Base-by-base conservation (phyloP, 2,797 vertebrate genomes). In the Mico argentatus region DNA sequence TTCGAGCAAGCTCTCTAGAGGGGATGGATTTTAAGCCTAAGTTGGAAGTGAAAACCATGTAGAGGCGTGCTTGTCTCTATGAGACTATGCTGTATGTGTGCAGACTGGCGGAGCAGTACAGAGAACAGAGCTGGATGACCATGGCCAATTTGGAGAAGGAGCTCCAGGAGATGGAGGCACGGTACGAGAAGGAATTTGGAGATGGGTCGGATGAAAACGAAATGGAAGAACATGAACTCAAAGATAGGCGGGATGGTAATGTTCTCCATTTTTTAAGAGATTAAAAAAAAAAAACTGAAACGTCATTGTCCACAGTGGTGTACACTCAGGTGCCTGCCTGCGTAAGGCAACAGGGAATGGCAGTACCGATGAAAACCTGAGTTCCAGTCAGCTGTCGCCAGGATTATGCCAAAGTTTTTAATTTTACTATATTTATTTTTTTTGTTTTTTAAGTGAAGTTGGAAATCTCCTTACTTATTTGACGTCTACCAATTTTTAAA, bases 41-140 rank as follows among this genome's bases (percentile, higher is more conserved):
- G 44, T 41, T 30, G 7, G n/a, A 73, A 41, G 75, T 36, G 26
- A 41, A 80, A 57, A 30, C 72, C 7, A 1, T 22, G 30, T 1
- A 10, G 50, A 87, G 44, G 41, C 15, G 0, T 11, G 2, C 17
- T 39, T 48, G 4, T 90, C 26, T 24, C 26, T 10, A 20, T 79
- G 72, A 87, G 44, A 10, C 84, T 41, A 61, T 94, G 50, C 41
- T 94, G 0, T 39, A 67, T 98, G 61, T 89, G 0, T 59, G 91
- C 87, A 90, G 99, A 88, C 98, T 99, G 97, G 99, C 99, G 0
- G 99, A 99, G 95, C 99, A 99, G 92, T 99, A 99, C 98, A 99
- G 99, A 97, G 99, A 99, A 96, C 99, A 99, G 99, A 99, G 99
- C 98, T 99, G 99, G 99, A 99, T 99, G 10, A 98, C 99, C 9